Percentiles rank a stretch among this genome's conserved stretches.
These are phyloP conservation scores for Alcedo atthis DNA, from an alignment of 2,797 vertebrate species.

Conservation along the genomic window DNA sequence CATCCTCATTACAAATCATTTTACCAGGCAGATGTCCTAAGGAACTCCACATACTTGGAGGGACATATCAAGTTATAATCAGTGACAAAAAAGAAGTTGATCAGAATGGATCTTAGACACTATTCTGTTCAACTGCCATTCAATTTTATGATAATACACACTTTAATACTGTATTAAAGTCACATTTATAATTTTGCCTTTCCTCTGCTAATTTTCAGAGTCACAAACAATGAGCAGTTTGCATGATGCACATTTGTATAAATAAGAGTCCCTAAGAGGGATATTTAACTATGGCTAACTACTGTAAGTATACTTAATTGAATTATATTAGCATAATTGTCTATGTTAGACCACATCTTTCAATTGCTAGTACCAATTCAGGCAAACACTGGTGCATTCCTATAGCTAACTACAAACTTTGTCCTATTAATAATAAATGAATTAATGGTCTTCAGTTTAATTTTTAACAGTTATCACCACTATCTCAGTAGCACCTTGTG, in stretches of 20 bases:
- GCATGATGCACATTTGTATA: background rate
- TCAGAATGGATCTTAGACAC: background rate
- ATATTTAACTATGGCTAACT: background rate
- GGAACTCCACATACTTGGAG: background rate
- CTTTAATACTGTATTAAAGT: background rate
- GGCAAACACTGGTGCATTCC: background rate
- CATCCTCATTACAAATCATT: constrained; percentile 53
- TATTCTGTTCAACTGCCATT: background rate
- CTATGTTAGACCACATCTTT: background rate
- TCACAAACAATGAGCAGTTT: background rate
- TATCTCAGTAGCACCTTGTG: background rate
- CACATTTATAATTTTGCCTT: background rate
- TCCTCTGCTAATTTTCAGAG: background rate
- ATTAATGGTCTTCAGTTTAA: background rate
- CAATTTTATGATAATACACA: background rate
- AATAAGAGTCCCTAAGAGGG: background rate
- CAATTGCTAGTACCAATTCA: background rate
- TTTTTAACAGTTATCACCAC: background rate
- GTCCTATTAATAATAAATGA: background rate
- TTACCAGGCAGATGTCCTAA: background rate
- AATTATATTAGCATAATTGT: background rate
- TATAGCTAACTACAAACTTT: background rate
- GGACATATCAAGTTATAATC: background rate
- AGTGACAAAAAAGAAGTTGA: background rate
- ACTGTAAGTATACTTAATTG: background rate